Evolutionary conservation across 2,797 vertebrate genomes (phyloP), one percentile per base, ranked within the genome.

Genomic region (Buceros bicornis): DNA sequence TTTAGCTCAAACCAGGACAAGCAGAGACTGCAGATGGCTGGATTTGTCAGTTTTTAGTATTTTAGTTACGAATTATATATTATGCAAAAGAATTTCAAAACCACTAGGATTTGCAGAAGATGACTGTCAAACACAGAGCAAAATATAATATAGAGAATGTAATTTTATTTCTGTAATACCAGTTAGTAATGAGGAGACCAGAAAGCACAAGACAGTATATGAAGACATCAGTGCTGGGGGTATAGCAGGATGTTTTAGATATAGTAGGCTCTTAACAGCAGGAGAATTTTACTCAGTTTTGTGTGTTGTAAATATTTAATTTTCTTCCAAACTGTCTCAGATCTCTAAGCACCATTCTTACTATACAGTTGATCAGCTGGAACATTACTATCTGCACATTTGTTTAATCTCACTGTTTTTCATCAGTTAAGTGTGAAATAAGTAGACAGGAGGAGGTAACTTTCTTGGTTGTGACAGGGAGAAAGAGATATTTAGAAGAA

Each of bases 261-360:
- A 29, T 2, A 37, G 11, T n/a, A 47, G 22, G 1, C 1, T 45
- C 5, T n/a, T 17, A 31, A 48, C 3, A 66, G 16, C 12, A 56
- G 33, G 17, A 56, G 1, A 48, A 19, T 66, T 89, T 85, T 67
- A 64, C 4, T 73, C 11, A 7, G 1, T 21, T 47, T 92, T 79
- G 26, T 58, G 35, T 57, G 25, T 35, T 51, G 40, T 45, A 58
- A 77, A 45, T 80, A 64, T 47, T 89, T 82, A 48, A 48, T 48
- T 48, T 40, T 48, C 42, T 66, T 91, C 11, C 17, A 89, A 85
- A 61, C 8, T 14, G 66, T 2, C 21, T 51, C 21, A 79, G 24
- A 82, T 45, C 33, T 89, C 42, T 47, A 42, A 78, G 37, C 2
- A 45, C 4, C 5, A 47, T 74, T 81, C 16, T 76, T 64, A 11